These are phyloP conservation scores for Spicauda simplicius DNA, from an alignment of 2,888 invertebrate species.

Conservation along the genomic window DNA sequence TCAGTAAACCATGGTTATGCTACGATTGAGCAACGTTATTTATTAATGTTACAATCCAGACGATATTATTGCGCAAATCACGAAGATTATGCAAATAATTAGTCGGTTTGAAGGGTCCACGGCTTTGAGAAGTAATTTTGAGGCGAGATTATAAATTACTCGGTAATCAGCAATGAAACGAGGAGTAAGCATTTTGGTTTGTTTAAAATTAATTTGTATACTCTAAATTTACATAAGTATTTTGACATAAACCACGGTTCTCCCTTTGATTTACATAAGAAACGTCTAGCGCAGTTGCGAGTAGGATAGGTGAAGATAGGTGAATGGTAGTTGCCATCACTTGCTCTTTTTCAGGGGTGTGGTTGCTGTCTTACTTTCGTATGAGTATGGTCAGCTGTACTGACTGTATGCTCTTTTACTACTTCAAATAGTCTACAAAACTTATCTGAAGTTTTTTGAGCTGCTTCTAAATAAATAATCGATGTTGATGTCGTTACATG, in stretches of 20 bases:
- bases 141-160: conserved; percentile 48
- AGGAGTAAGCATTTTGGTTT: conserved; percentile 9
- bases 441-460: too few species aligned
- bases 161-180: conserved; percentile 42
- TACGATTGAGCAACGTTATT: conserved; percentile 20
- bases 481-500: too few species aligned
- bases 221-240: background rate
- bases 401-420: too few species aligned
- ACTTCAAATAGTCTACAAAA: too few species aligned
- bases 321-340: too few species aligned
- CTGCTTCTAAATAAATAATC: too few species aligned
- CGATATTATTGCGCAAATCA: conserved; percentile 34
- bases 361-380: too few species aligned
- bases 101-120: conserved; percentile 19
- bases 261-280: too few species aligned
- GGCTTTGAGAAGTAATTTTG: conserved; percentile 48
- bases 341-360: too few species aligned
- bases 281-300: too few species aligned
- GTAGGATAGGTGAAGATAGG: too few species aligned
- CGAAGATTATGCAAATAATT: conserved; percentile 36
- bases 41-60: conserved; percentile 28
- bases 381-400: too few species aligned
- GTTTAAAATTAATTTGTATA: background rate
- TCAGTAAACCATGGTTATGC: background rate
- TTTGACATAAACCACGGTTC: background rate